Conservation (phyloP, 2,113 vertebrate genomes). For the Xiphophorus couchianus region DNA sequence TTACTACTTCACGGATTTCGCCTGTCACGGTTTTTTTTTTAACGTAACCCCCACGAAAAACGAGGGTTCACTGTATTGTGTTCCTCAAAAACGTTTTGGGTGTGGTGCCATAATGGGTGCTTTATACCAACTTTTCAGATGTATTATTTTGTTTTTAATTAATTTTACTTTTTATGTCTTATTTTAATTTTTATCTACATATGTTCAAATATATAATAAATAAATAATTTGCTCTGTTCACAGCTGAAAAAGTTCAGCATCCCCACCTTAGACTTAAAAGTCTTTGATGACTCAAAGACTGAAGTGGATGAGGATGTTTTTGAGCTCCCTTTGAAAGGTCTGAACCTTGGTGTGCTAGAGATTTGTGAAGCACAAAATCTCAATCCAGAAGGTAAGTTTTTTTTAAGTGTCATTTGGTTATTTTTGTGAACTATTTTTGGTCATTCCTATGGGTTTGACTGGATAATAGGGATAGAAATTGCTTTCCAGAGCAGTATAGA, state of each 20-base stretch:
- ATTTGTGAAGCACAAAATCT: background rate
- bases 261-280: constrained; percentile 27
- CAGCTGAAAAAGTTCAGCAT: constrained; percentile 27
- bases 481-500: background rate
- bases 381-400: background rate
- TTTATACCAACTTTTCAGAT: background rate
- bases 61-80: no score
- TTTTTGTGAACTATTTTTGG: background rate
- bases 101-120: background rate
- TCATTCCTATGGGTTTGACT: background rate
- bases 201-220: background rate
- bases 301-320: background rate
- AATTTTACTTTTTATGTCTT: background rate
- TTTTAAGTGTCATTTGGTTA: background rate
- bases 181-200: background rate
- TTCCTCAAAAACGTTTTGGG: background rate
- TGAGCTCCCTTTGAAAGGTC: background rate
- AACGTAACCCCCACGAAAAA: no score
- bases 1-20: no score
- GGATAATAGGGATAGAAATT: background rate
- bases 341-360: constrained; percentile 12
- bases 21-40: no score
- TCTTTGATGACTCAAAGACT: constrained; percentile 16
- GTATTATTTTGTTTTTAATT: background rate
- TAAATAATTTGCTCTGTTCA: background rate